Percentiles rank a stretch among this genome's conserved stretches.
Conservation (phyloP, 2,113 vertebrate species). For the Pelusios castaneus region DNA sequence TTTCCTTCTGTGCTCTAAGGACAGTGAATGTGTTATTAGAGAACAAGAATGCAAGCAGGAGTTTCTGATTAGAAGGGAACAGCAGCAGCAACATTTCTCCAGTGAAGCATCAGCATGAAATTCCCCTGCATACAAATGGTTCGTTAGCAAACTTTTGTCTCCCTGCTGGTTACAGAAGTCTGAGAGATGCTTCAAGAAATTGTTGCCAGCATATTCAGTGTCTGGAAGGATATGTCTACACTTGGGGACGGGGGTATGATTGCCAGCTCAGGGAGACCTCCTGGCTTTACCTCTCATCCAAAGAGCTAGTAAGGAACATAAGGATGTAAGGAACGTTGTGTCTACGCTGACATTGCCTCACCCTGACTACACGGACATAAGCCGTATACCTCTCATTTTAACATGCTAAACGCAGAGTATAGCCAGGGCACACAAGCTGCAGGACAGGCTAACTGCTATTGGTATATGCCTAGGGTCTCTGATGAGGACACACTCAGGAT, state of each 20-base stretch:
- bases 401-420: no score
- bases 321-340: no score
- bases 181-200: neutral
- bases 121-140: neutral
- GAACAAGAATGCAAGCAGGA: neutral
- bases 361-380: no score
- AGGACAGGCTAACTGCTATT: neutral
- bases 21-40: constrained; percentile 39
- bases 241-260: neutral
- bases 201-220: neutral
- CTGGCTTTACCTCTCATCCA: neutral
- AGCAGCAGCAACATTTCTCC: constrained; percentile 20
- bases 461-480: neutral
- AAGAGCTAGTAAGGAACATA: no score
- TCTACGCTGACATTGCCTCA: no score
- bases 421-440: no score
- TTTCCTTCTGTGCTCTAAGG: neutral
- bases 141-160: neutral
- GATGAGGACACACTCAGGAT: neutral
- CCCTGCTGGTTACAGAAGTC: neutral
- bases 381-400: no score
- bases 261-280: neutral
- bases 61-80: constrained; percentile 54
- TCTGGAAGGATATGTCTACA: neutral
- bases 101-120: neutral